Evolutionary conservation across 2,797 vertebrate genomes (phyloP), one percentile per base, ranked within the genome.

Genomic region (Danio aesculapii): DNA sequence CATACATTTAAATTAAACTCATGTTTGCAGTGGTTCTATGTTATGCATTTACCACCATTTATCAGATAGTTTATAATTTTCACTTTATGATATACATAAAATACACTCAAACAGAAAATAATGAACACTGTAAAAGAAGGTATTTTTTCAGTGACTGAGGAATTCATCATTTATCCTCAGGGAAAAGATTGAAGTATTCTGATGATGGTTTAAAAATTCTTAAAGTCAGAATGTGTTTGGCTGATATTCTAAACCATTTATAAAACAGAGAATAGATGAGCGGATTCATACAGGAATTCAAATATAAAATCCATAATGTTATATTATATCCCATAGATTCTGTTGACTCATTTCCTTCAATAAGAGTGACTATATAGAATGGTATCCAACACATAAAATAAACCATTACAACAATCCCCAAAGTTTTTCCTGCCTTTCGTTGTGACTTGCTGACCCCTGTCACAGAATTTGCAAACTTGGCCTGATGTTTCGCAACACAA

Each of bases 181-280:
- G 57, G 46, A 71, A 57, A 72, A 84, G 63, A 55, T 68, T 81
- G 8, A 84, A 52, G 19, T 69, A 52, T 50, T 6, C n/a, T 0
- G 67, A 69, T 30, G 67, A 69, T 9, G 47, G 67, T 46, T 81
- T 17, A 1, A 90, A 73, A 72, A 90, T 90, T 76, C 84, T 85
- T 13, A 91, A 81, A 7, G 85, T 87, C 6, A 90, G 17, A 7
- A 90, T 92, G 8, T 82, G 59, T 66, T 81, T 87, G 4, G 85
- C 86, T 5, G 88, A 78, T 78, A 84, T 88, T 79, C 88, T 89
- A 61, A 91, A 92, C 90, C 92, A 92, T 0, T 88, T 84, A 30
- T 91, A 91, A 75, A 90, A 92, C 46, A 92, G 80, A 5, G 89
- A 87, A 50, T 91, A 90, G 6, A 91, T 91, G 13, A 91, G 76